These are phyloP conservation scores for Plectropomus leopardus DNA, from an alignment of 2,113 vertebrate genomes.

Conservation along the genomic window DNA sequence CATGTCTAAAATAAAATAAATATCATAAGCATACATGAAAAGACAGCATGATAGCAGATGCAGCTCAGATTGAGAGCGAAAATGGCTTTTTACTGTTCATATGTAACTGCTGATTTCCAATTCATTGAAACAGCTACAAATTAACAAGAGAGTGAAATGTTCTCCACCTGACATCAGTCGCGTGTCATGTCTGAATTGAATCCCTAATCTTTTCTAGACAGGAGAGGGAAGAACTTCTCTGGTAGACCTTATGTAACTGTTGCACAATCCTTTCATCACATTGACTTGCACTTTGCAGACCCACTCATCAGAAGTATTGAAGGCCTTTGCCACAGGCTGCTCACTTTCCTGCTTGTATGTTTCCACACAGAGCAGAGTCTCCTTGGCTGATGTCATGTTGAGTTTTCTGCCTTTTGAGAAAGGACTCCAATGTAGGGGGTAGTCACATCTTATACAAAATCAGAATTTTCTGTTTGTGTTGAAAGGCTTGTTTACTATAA, in stretches of 20 bases:
- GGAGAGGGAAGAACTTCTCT: background rate
- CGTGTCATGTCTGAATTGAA: conserved; percentile 11
- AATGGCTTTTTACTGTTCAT: background rate
- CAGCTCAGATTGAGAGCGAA: background rate
- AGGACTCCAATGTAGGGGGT: background rate
- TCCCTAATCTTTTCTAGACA: conserved; percentile 14
- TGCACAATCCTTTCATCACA: conserved; percentile 65
- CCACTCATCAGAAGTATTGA: conserved; percentile 40
- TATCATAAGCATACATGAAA: background rate
- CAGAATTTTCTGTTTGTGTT: conserved; percentile 2
- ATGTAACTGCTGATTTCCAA: background rate
- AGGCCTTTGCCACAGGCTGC: conserved; percentile 24
- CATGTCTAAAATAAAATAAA: background rate
- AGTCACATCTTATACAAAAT: background rate
- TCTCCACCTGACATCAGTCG: conserved; percentile 20
- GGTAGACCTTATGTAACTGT: conserved; percentile 48
- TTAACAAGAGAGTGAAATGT: conserved; percentile 1
- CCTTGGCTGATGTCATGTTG: conserved; percentile 28
- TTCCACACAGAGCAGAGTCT: conserved; percentile 39
- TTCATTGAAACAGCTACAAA: background rate
- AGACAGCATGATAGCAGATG: background rate
- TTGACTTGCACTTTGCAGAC: conserved; percentile 44
- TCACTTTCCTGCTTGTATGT: conserved; percentile 30
- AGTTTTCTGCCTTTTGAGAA: conserved; percentile 33
- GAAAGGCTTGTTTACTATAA: conserved; percentile 6